Conservation (phyloP, 2,113 vertebrate genomes). For the Dromiciops gliroides region DNA sequence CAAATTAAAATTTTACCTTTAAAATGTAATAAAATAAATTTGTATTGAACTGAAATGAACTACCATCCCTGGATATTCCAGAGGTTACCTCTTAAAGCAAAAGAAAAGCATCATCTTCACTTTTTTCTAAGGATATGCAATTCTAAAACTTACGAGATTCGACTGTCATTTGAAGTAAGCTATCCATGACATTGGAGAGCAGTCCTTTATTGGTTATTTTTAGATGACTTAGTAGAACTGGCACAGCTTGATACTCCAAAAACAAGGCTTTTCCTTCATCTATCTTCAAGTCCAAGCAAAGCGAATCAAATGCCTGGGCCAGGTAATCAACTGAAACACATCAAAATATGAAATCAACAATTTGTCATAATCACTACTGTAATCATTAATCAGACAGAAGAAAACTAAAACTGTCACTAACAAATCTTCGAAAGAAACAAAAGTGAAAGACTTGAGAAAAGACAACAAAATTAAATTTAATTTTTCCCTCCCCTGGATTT, state of each 20-base stretch:
- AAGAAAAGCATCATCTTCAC: not conserved
- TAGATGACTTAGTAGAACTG: conserved; percentile 85
- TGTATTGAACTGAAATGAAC: not conserved
- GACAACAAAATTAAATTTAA: not conserved
- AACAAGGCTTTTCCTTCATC: conserved; percentile 90
- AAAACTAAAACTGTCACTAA: not conserved
- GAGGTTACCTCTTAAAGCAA: not conserved
- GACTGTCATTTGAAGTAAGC: conserved; percentile 90
- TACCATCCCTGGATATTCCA: not conserved
- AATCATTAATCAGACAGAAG: not conserved
- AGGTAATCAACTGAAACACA: conserved; percentile 88
- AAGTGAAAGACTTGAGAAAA: conserved; percentile 3
- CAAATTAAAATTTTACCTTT: not conserved
- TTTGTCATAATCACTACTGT: not conserved
- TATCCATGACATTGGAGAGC: conserved; percentile 85
- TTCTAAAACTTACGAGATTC: conserved; percentile 86
- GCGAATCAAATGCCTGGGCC: conserved; percentile 88
- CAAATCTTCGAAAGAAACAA: conserved; percentile 17
- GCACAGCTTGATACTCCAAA: conserved; percentile 87
- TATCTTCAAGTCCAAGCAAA: conserved; percentile 86
- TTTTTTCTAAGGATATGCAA: conserved; percentile 30
- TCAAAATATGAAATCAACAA: conserved; percentile 60
- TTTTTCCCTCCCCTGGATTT: not conserved
- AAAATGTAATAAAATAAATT: not conserved
- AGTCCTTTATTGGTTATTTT: conserved; percentile 83